Conservation (phyloP, 37 sponge, comb jelly and placozoan species). For the Axinella damicornis region DNA sequence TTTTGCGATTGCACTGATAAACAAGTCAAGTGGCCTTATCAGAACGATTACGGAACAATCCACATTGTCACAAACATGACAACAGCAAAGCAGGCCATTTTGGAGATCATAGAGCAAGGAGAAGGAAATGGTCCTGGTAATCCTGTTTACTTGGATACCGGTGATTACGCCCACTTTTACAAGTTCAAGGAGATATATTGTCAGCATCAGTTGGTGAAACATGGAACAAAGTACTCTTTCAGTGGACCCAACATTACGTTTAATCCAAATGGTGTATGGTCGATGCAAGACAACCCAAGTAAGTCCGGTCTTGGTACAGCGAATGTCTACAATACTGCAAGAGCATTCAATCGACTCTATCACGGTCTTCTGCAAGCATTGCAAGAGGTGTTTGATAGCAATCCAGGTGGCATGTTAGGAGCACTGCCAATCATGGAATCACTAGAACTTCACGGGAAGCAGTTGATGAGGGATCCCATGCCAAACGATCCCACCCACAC, state of each 20-base stretch:
- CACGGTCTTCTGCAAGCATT: conserved; percentile 14
- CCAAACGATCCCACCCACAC: neutral
- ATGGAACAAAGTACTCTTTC: conserved; percentile 1
- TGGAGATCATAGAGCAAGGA: conserved; percentile 52
- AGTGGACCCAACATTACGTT: conserved; percentile 34
- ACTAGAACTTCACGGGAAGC: conserved; percentile 47
- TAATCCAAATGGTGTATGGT: conserved; percentile 61
- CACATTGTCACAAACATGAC: no score
- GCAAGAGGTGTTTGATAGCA: no score
- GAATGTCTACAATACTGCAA: conserved; percentile 38
- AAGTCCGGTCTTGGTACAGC: conserved; percentile 3
- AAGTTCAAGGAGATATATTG: no score
- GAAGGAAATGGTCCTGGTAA: conserved; percentile 56
- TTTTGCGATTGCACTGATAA: no score
- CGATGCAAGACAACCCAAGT: conserved; percentile 65
- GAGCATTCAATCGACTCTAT: conserved; percentile 50
- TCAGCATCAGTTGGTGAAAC: conserved; percentile 6
- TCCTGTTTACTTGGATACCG: neutral
- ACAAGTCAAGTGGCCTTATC: no score
- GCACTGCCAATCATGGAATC: conserved; percentile 58
- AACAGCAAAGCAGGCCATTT: no score
- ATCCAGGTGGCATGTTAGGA: conserved; percentile 14
- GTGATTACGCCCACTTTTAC: neutral
- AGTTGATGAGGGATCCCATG: no score
- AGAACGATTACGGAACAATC: no score